phyloP scores from a whole-genome alignment of 2,113 vertebrate species.

The rat (Rattus norvegicus) region GRCr8 NC_086030.1:44435001-44435500 shows the following conservation, averaged over 20 bases:
- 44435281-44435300: constrained; percentile 51
- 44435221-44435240: neutral
- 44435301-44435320: constrained; percentile 4
- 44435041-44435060: neutral
- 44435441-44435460: neutral
- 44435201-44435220: neutral
- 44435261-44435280: constrained; percentile 57
- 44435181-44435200: neutral
- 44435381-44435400: neutral
- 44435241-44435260: neutral
- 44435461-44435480: constrained; percentile 18
- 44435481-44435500: constrained; percentile 15
- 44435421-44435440: neutral
- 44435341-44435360: constrained; percentile 8
- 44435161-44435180: neutral
- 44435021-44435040: neutral
- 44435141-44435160: too few relatives aligned
- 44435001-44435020: too few relatives aligned
- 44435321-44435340: neutral
- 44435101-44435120: neutral
- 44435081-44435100: fast-evolving
- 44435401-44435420: constrained; percentile 68
- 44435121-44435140: neutral
- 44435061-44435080: neutral
- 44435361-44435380: constrained; percentile 39